phyloP scores from a whole-genome alignment of 2,888 invertebrate species.

The Drosophila borborema region DNA sequence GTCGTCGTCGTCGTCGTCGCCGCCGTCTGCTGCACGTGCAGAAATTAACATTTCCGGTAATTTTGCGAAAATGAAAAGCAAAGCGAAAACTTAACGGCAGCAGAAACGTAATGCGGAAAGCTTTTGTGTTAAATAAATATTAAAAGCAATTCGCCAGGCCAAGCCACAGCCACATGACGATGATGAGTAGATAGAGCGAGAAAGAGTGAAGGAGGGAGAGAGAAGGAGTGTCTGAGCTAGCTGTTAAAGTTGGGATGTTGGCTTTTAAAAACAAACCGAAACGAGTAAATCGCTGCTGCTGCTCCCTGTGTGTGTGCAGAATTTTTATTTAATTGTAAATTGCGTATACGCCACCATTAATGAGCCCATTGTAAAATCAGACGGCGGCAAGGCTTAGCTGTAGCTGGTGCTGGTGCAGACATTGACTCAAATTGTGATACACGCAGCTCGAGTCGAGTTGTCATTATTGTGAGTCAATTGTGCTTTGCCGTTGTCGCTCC shows the following conservation, averaged over 20 bases:
- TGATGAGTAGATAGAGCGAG: conserved; percentile 27
- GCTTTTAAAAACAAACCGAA: conserved; percentile 59
- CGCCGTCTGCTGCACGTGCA: conserved; percentile 75
- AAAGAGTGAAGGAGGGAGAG: neutral
- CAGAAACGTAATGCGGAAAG: conserved; percentile 76
- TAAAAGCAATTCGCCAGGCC: conserved; percentile 74
- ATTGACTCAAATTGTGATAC: conserved; percentile 16
- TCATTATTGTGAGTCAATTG: conserved; percentile 82
- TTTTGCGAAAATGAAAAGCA: conserved; percentile 81
- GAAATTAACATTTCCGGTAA: conserved; percentile 81
- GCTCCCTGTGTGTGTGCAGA: conserved; percentile 15
- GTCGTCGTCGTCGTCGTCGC: conserved; percentile 26
- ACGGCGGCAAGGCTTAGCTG: conserved; percentile 46
- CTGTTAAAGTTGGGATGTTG: conserved; percentile 53
- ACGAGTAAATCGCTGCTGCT: conserved; percentile 57
- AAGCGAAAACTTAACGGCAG: conserved; percentile 79
- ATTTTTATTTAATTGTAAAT: conserved; percentile 79
- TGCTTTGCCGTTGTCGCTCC: conserved; percentile 38
- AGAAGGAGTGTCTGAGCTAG: neutral
- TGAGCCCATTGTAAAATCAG: conserved; percentile 69
- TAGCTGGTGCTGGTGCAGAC: conserved; percentile 16
- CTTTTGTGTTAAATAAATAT: conserved; percentile 80
- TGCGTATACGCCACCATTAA: conserved; percentile 78
- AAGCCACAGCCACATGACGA: conserved; percentile 49
- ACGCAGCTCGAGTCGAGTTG: conserved; percentile 54